A percentile compares a stretch with the other conserved stretches of the same genome.
Conservation (phyloP, 2,888 invertebrate species). For the Pasiphila rectangulata region DNA sequence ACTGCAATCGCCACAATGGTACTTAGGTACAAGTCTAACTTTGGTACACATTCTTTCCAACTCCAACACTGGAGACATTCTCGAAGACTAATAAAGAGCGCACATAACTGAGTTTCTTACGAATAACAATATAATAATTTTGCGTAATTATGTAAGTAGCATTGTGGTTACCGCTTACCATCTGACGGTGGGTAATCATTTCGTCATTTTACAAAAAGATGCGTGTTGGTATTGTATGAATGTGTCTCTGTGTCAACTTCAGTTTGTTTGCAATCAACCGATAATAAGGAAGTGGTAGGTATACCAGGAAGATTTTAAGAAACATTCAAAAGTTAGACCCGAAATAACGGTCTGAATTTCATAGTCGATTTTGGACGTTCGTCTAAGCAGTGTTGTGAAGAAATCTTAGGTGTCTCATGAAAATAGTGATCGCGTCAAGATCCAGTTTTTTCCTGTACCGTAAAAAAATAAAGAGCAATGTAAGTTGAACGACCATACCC, state of each 20-base stretch:
- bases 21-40: not conserved
- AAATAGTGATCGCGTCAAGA: slow-evolving; percentile 33
- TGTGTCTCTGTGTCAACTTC: not conserved
- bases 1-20: not conserved
- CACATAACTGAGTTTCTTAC: not conserved
- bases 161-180: slow-evolving; percentile 19
- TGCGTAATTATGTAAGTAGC: not conserved
- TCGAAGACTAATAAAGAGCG: not conserved
- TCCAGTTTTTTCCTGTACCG: slow-evolving; percentile 54
- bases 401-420: too few species aligned
- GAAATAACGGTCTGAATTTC: too few species aligned
- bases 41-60: not conserved
- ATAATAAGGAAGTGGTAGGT: too few species aligned
- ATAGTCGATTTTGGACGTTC: too few species aligned
- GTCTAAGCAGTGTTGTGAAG: too few species aligned
- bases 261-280: not conserved
- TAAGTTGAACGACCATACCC: slow-evolving; percentile 72
- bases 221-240: not conserved
- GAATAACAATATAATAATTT: not conserved
- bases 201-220: slow-evolving; percentile 5
- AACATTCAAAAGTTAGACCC: too few species aligned
- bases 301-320: too few species aligned
- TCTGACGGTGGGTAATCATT: slow-evolving; percentile 16
- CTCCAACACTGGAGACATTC: too few species aligned
- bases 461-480: slow-evolving; percentile 71